Conservation (phyloP, 2,113 vertebrate species). For the Leiothrix lutea region DNA sequence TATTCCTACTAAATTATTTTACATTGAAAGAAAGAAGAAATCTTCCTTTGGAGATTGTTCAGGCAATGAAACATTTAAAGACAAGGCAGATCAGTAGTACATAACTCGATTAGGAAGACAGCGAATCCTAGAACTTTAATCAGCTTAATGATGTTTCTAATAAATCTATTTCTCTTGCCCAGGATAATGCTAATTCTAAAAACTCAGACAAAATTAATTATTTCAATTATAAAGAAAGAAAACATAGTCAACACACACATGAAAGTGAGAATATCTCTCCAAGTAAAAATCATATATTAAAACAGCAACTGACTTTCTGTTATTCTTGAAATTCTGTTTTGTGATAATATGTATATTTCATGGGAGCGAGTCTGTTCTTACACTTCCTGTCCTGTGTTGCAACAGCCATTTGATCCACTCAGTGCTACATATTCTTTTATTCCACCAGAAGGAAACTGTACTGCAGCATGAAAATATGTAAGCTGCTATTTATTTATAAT, state of each 20-base stretch:
- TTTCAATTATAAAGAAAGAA: neutral
- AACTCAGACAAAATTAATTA: neutral
- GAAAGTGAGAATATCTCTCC: neutral
- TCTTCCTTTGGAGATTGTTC: neutral
- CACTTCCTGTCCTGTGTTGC: neutral
- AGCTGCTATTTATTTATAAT: neutral
- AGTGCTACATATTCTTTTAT: neutral
- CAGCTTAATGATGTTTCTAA: neutral
- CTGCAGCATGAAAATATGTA: neutral
- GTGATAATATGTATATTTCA: fast-evolving
- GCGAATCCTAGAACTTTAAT: neutral
- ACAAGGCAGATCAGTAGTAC: neutral
- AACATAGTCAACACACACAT: neutral
- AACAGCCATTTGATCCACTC: neutral
- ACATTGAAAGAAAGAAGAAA: neutral
- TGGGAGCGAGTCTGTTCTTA: neutral
- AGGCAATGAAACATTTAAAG: neutral
- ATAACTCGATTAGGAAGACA: neutral
- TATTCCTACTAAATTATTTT: neutral
- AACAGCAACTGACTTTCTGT: fast-evolving
- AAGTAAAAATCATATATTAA: neutral
- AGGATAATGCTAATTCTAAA: neutral
- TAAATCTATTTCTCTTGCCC: neutral
- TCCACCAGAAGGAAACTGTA: neutral
- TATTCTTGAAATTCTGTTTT: neutral